These are phyloP conservation scores for Cerastoderma edule DNA, from an alignment of 2,888 invertebrate species.

Conservation along the genomic window DNA sequence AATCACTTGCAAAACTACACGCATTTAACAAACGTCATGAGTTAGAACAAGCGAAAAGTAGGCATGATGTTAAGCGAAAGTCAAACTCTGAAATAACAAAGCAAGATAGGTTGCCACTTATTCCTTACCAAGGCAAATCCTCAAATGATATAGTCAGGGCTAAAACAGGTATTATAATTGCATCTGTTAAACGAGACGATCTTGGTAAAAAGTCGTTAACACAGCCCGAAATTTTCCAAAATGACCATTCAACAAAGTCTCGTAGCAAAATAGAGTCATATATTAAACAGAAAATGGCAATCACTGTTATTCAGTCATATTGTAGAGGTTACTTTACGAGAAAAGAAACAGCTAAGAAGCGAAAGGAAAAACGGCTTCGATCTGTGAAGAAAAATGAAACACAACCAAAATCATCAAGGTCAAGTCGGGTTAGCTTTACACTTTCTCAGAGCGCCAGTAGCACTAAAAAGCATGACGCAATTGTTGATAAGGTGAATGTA, in stretches of 20 bases:
- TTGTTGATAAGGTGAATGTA: conserved; percentile 21
- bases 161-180: conserved; percentile 1
- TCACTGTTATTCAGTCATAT: conserved; percentile 44
- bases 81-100: conserved; percentile 20
- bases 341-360: background rate
- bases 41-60: background rate
- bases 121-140: conserved; percentile 10
- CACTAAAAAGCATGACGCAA: background rate
- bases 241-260: background rate
- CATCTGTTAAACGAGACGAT: background rate
- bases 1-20: conserved; percentile 53
- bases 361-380: background rate
- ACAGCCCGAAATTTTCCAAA: conserved; percentile 29
- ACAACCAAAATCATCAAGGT: conserved; percentile 7
- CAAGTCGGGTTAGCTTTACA: conserved; percentile 20
- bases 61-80: conserved; percentile 5
- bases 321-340: conserved; percentile 39
- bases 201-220: conserved; percentile 39
- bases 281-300: conserved; percentile 44
- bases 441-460: conserved; percentile 6
- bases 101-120: background rate
- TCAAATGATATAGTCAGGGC: conserved; percentile 1
- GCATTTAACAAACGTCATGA: conserved; percentile 41
- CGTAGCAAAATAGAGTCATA: conserved; percentile 45
- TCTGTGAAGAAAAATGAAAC: background rate